phyloP scores from a whole-genome alignment of 2,888 invertebrate genomes.

The Acleris cristana region DNA sequence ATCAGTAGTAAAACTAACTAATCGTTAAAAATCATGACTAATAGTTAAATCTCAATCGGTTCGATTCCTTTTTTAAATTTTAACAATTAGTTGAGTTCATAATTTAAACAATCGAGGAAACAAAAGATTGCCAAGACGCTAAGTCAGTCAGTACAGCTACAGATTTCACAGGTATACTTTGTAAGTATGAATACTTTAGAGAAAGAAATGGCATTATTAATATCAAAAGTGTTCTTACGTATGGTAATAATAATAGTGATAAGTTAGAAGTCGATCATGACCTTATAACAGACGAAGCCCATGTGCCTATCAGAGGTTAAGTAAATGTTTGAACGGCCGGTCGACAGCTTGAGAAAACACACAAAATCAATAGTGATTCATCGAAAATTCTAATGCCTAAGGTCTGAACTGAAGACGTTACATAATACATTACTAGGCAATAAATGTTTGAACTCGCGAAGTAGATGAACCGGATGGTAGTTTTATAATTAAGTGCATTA shows the following conservation, averaged over 20 bases:
- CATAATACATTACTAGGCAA: neutral
- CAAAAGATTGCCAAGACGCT: no score
- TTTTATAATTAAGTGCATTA: no score
- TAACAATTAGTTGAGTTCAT: no score
- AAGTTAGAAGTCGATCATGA: constrained; percentile 47
- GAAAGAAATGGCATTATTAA: neutral
- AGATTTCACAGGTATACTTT: no score
- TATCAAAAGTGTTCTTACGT: neutral
- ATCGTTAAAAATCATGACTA: no score
- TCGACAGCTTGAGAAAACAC: constrained; percentile 58
- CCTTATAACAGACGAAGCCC: constrained; percentile 48
- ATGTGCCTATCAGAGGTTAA: constrained; percentile 53
- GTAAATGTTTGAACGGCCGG: constrained; percentile 59
- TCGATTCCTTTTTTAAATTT: no score
- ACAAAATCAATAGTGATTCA: constrained; percentile 58
- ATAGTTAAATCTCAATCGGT: no score
- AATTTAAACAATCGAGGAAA: no score
- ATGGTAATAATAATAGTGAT: constrained; percentile 30
- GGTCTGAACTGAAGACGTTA: constrained; percentile 20
- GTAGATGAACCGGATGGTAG: no score
- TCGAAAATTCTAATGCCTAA: constrained; percentile 24
- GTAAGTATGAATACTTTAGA: no score
- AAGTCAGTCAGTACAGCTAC: no score
- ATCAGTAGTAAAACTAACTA: no score
- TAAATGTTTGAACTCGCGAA: neutral